phyloP scores from a whole-genome alignment of 2,888 invertebrate species.

The Phengaris arion region DNA sequence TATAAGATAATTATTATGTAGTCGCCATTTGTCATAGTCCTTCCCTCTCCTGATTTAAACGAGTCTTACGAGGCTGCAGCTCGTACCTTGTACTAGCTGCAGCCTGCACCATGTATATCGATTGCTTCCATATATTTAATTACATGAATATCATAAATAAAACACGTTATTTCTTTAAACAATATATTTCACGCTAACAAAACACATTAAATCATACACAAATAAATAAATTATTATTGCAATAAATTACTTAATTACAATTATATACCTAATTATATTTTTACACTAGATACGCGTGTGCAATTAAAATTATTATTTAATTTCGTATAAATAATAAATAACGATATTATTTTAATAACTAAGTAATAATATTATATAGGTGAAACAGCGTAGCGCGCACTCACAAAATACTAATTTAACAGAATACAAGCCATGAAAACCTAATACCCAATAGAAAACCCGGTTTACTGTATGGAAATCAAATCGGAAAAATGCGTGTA shows the following conservation, averaged over 20 bases:
- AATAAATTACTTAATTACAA: not conserved
- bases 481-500: no score
- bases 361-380: not conserved
- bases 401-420: not conserved
- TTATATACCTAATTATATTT: not conserved
- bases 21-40: no score
- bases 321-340: no score
- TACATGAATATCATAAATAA: not conserved
- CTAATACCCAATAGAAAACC: not conserved
- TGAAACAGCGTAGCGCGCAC: not conserved
- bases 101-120: no score
- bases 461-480: no score
- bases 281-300: not conserved
- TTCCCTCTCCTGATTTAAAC: no score
- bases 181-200: conserved; percentile 7
- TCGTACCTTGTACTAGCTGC: no score
- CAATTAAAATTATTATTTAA: not conserved
- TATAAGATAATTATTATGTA: no score
- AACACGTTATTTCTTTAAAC: not conserved
- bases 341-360: not conserved
- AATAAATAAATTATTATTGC: not conserved
- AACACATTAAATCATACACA: not conserved
- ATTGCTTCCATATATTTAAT: no score
- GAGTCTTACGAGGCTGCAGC: no score
- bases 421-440: not conserved